Percentiles rank a stretch among this genome's conserved stretches.
phyloP scores from a whole-genome alignment of 2,797 vertebrate genomes.

The Sebastes taczanowskii region DNA sequence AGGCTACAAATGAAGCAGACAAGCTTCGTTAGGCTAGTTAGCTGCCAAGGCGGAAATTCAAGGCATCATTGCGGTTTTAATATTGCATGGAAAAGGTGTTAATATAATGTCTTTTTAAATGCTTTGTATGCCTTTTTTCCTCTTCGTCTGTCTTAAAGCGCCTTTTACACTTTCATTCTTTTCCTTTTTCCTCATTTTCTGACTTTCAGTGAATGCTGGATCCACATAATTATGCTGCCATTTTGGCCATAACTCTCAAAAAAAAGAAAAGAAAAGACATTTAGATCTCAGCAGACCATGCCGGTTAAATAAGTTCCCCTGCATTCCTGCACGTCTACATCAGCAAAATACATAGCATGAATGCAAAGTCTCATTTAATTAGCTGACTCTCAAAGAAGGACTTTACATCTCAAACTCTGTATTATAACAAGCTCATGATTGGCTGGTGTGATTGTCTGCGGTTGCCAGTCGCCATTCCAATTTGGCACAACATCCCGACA shows the following conservation, averaged over 20 bases:
- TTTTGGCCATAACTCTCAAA: not conserved
- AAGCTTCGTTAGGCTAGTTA: constrained; percentile 1
- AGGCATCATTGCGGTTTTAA: constrained; percentile 16
- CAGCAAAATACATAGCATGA: not conserved
- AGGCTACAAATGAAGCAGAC: constrained; percentile 24
- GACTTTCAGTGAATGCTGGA: not conserved
- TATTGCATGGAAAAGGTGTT: constrained; percentile 13
- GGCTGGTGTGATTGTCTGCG: constrained; percentile 21
- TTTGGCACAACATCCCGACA: constrained; percentile 35
- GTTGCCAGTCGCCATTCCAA: constrained; percentile 25
- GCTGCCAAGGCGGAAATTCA: not conserved
- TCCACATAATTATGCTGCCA: not conserved
- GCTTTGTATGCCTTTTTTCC: not conserved
- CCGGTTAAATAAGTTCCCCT: not conserved
- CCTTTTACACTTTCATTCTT: not conserved
- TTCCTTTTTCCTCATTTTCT: not conserved
- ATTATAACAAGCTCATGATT: constrained; percentile 13
- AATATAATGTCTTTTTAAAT: constrained; percentile 14
- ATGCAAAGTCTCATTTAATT: constrained; percentile 36
- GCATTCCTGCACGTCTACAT: not conserved
- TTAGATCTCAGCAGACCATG: not conserved
- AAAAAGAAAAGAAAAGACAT: not conserved
- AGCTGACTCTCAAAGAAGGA: constrained; percentile 15
- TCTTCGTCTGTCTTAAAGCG: too few relatives aligned
- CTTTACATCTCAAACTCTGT: constrained; percentile 8